These are phyloP conservation scores for Toxotes jaculatrix DNA, from an alignment of 2,113 vertebrate species.

Conservation along the genomic window DNA sequence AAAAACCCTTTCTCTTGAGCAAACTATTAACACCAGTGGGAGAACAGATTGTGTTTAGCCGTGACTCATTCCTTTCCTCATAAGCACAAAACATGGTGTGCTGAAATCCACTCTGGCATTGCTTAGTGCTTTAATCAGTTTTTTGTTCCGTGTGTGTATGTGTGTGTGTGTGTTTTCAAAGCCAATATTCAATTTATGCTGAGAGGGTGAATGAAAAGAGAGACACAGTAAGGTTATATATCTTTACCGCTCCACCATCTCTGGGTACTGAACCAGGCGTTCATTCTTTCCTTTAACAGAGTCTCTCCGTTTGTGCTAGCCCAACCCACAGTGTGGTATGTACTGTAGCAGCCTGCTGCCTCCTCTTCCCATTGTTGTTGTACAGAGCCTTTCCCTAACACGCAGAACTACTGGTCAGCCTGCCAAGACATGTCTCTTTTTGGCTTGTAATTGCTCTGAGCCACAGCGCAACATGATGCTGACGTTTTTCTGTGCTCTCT, in stretches of 20 bases:
- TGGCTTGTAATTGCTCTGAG: slow-evolving; percentile 38
- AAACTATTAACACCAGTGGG: slow-evolving; percentile 45
- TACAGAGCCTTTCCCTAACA: slow-evolving; percentile 43
- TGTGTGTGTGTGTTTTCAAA: slow-evolving; percentile 19
- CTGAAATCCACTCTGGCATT: slow-evolving; percentile 54
- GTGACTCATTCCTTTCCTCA: slow-evolving; percentile 74
- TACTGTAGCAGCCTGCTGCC: slow-evolving; percentile 31
- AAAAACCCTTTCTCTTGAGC: slow-evolving; percentile 27
- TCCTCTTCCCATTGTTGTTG: slow-evolving; percentile 50
- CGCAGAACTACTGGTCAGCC: slow-evolving; percentile 38
- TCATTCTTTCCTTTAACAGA: slow-evolving; percentile 40
- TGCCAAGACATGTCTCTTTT: slow-evolving; percentile 61
- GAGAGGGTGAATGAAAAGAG: slow-evolving; percentile 32
- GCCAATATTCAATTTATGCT: slow-evolving; percentile 36
- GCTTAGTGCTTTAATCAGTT: slow-evolving; percentile 44
- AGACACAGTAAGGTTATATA: slow-evolving; percentile 21
- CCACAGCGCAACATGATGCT: slow-evolving; percentile 18
- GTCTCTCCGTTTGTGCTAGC: slow-evolving; percentile 39
- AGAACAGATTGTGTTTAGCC: slow-evolving; percentile 71
- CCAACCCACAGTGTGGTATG: slow-evolving; percentile 54
- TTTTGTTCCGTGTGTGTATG: neutral
- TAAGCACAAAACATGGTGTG: slow-evolving; percentile 57
- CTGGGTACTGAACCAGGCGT: slow-evolving; percentile 19
- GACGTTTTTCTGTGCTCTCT: slow-evolving; percentile 1
- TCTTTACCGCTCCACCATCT: slow-evolving; percentile 28